phyloP scores from a whole-genome alignment of 2,113 vertebrate species.

The Chinchilla lanigera region DNA sequence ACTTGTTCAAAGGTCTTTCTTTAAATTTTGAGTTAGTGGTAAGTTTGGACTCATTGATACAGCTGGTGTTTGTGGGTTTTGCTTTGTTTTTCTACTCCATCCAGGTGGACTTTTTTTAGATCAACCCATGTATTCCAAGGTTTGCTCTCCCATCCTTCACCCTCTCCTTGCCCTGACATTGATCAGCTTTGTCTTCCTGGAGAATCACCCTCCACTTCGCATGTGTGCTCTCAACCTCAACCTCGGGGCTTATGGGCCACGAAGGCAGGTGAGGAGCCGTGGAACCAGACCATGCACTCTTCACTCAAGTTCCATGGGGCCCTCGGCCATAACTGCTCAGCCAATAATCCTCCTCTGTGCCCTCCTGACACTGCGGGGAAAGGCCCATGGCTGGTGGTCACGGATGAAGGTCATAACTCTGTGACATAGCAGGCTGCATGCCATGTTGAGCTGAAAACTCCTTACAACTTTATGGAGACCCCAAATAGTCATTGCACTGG shows the following conservation, averaged over 20 bases:
- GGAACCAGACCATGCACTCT: not conserved
- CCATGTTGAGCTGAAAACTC: not conserved
- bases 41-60: not conserved
- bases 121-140: not conserved
- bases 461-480: no score
- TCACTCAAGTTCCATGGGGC: no score
- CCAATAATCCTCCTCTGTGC: not conserved
- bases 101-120: not conserved
- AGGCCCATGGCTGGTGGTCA: not conserved
- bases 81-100: not conserved
- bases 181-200: not conserved
- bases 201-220: no score
- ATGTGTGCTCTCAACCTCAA: not conserved
- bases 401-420: not conserved
- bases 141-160: not conserved
- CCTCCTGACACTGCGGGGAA: not conserved
- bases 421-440: no score
- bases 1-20: no score
- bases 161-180: no score
- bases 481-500: not conserved
- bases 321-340: no score
- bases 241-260: fast-evolving
- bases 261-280: fast-evolving
- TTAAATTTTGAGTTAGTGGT: not conserved
- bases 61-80: not conserved